Evolutionary conservation across 1,140 invertebrate species (phyloP).

Genomic region (Temnothorax longispinosus): DNA sequence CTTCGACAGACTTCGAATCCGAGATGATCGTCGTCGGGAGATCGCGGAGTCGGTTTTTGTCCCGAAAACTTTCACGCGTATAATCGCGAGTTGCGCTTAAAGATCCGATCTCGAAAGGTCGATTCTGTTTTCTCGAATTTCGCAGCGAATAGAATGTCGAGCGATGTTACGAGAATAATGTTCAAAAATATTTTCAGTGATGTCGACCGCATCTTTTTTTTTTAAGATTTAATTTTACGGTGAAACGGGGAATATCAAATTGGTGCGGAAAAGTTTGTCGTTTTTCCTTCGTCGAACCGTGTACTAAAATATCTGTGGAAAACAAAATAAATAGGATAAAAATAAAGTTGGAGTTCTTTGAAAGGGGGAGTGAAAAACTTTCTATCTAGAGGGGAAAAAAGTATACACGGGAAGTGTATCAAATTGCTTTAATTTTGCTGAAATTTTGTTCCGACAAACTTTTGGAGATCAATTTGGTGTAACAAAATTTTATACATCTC

Average conservation of each 20-base stretch:
- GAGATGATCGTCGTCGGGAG: neutral
- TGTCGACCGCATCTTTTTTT: neutral
- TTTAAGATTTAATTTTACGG: neutral
- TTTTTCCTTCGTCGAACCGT: neutral
- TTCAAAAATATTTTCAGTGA: neutral
- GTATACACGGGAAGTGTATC: too few species aligned
- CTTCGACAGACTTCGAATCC: neutral
- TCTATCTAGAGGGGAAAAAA: neutral
- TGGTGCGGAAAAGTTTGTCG: neutral
- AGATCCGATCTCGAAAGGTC: neutral
- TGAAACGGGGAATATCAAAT: neutral
- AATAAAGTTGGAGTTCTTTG: neutral
- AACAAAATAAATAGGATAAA: slow-evolving; percentile 1
- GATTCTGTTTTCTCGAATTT: neutral
- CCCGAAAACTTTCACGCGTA: slow-evolving; percentile 12
- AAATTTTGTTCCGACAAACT: neutral
- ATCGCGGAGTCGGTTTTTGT: neutral
- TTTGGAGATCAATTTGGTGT: neutral
- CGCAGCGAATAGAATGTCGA: neutral
- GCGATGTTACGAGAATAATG: neutral
- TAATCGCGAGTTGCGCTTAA: slow-evolving; percentile 6
- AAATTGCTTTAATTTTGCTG: neutral
- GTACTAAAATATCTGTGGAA: neutral
- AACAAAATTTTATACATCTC: neutral
- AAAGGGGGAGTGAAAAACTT: neutral